These are phyloP conservation scores for Catagonus wagneri DNA, from an alignment of 2,113 vertebrate genomes.

Conservation along the genomic window DNA sequence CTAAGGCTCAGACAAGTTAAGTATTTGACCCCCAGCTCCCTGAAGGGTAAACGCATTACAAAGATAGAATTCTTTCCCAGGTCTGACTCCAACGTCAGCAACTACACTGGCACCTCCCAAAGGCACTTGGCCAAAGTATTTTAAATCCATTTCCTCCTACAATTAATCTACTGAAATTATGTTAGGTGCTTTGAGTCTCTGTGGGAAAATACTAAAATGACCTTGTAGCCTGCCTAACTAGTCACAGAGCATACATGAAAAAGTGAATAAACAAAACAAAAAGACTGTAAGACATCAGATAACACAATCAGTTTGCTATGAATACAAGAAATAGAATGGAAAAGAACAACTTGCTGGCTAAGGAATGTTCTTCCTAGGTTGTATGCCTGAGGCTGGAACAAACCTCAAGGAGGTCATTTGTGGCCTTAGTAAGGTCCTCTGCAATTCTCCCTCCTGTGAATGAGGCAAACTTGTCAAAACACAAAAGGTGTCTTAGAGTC, in stretches of 20 bases:
- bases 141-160: conserved; percentile 67
- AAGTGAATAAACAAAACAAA: conserved; percentile 73
- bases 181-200: conserved; percentile 57
- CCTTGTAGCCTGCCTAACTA: conserved; percentile 66
- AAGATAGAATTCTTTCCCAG: conserved; percentile 45
- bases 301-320: conserved; percentile 64
- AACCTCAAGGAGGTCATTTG: conserved; percentile 64
- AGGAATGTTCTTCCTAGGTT: conserved; percentile 64
- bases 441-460: conserved; percentile 38
- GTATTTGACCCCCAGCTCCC: background rate
- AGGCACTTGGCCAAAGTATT: conserved; percentile 43
- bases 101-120: background rate
- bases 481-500: background rate
- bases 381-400: conserved; percentile 54
- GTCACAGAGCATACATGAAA: conserved; percentile 47
- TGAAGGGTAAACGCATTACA: background rate
- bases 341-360: conserved; percentile 75
- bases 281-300: conserved; percentile 65
- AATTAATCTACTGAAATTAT: conserved; percentile 71
- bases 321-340: conserved; percentile 67
- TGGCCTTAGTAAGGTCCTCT: conserved; percentile 51
- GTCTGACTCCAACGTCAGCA: conserved; percentile 44
- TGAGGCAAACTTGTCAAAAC: conserved; percentile 41
- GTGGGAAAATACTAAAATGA: conserved; percentile 71
- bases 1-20: conserved; percentile 39